Conservation (phyloP, 1,140 invertebrate species). For the Meloidogyne exigua region DNA sequence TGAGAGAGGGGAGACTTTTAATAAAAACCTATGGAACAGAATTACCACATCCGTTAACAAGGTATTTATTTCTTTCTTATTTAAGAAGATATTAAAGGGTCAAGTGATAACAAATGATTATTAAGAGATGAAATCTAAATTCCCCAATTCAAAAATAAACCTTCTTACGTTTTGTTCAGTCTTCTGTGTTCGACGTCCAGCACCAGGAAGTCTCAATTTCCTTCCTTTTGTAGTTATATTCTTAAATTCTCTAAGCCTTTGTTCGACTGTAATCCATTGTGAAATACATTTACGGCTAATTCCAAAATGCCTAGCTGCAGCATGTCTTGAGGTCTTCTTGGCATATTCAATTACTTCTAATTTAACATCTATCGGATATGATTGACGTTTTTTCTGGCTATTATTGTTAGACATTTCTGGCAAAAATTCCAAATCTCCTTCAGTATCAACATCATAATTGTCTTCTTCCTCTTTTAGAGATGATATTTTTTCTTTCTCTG, state of each 20-base stretch:
- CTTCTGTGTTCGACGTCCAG: neutral
- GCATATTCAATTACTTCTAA: constrained; percentile 2
- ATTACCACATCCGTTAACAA: neutral
- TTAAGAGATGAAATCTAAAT: no score
- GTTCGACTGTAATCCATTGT: neutral
- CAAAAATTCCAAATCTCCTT: neutral
- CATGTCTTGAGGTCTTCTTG: neutral
- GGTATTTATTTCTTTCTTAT: no score
- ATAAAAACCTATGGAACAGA: neutral
- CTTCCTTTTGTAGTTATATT: neutral
- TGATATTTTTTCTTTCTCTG: neutral
- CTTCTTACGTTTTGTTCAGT: neutral
- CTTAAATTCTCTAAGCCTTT: neutral
- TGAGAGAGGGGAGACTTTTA: neutral
- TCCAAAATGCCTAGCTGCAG: neutral
- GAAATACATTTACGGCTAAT: neutral
- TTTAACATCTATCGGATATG: constrained; percentile 1
- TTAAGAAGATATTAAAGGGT: no score
- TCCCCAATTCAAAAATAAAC: neutral
- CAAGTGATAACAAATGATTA: no score
- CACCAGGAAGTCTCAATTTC: neutral
- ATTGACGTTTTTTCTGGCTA: neutral
- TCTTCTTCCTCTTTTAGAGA: neutral
- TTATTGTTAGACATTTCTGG: neutral
- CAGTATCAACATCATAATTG: neutral